phyloP scores from a whole-genome alignment of 2,113 vertebrate genomes.

The Clarias gariepinus region DNA sequence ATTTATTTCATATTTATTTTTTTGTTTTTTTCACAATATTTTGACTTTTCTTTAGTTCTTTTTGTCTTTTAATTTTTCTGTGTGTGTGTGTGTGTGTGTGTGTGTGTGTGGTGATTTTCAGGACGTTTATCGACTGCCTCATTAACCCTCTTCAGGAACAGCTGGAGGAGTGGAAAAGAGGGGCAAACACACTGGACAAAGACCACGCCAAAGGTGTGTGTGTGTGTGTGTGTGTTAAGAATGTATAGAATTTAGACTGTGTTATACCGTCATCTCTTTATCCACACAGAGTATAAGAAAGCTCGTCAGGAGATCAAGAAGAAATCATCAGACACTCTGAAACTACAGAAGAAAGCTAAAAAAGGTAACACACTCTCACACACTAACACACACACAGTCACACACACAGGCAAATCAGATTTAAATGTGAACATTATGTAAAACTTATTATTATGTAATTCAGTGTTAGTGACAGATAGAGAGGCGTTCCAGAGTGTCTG shows the following conservation, averaged over 20 bases:
- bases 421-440: slow-evolving; percentile 10
- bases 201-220: slow-evolving; percentile 88
- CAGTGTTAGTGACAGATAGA: neutral
- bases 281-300: slow-evolving; percentile 86
- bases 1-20: neutral
- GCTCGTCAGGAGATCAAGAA: slow-evolving; percentile 97
- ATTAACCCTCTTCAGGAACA: slow-evolving; percentile 96
- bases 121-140: slow-evolving; percentile 89
- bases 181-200: slow-evolving; percentile 90
- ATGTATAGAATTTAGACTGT: neutral
- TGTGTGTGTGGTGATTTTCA: slow-evolving; percentile 55
- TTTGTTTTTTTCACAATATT: neutral
- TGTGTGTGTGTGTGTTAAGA: neutral
- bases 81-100: neutral
- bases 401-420: neutral
- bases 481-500: no score
- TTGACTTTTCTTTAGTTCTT: no score
- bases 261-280: neutral
- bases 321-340: slow-evolving; percentile 93
- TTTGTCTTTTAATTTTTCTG: no score
- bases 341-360: slow-evolving; percentile 96
- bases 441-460: neutral
- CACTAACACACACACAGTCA: neutral
- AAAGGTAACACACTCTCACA: slow-evolving; percentile 79
- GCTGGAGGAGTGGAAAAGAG: slow-evolving; percentile 97